phyloP scores from a whole-genome alignment of 1,140 invertebrate species.

The Lepidurus couesii region DNA sequence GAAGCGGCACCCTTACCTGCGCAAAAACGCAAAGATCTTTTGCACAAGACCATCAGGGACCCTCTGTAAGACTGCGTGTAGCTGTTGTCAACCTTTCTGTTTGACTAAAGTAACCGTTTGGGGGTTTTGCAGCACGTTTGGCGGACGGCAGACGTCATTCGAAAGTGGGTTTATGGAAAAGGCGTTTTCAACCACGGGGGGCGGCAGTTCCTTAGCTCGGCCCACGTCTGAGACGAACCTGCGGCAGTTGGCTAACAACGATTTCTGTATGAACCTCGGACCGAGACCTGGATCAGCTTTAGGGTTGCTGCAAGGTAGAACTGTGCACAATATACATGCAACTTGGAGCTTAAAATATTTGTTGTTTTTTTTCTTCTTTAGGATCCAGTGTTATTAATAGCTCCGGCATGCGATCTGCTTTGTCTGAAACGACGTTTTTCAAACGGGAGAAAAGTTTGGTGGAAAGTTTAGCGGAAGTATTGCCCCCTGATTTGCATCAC shows the following conservation, averaged over 20 bases:
- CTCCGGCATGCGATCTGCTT: constrained; percentile 32
- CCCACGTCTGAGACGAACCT: constrained; percentile 51
- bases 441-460: constrained; percentile 31
- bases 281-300: constrained; percentile 48
- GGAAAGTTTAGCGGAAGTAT: constrained; percentile 45
- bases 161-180: constrained; percentile 42
- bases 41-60: constrained; percentile 3
- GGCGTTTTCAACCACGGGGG: constrained; percentile 37
- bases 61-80: not conserved
- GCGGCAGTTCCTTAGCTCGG: constrained; percentile 44
- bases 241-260: constrained; percentile 44
- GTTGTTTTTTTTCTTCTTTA: not conserved
- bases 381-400: constrained; percentile 36
- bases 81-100: not conserved
- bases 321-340: constrained; percentile 13
- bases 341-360: not conserved
- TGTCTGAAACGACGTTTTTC: constrained; percentile 24
- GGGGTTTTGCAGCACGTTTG: constrained; percentile 35
- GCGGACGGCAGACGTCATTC: constrained; percentile 45
- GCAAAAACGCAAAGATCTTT: constrained; percentile 39
- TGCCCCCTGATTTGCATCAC: constrained; percentile 49
- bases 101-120: not conserved
- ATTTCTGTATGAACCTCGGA: constrained; percentile 41
- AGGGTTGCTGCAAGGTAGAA: constrained; percentile 47
- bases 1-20: constrained; percentile 50